Conservation (phyloP, 2,113 vertebrate species). For the Boleophthalmus pectinirostris region DNA sequence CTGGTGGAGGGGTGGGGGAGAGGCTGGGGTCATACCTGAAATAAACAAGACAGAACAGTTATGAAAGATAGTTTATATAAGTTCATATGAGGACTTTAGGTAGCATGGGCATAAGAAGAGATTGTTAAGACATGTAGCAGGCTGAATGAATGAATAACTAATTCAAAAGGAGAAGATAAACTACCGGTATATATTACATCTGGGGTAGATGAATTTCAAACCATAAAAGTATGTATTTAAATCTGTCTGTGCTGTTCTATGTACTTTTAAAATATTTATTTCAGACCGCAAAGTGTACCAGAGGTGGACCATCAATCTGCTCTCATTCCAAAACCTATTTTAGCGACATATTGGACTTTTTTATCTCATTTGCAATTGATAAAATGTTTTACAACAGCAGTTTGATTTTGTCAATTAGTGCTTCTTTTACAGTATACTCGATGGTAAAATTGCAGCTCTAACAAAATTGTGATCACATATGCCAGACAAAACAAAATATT, state of each 20-base stretch:
- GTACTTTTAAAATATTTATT: too few relatives aligned
- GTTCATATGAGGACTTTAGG: background rate
- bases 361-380: too few relatives aligned
- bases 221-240: background rate
- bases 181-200: background rate
- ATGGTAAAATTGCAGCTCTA: background rate
- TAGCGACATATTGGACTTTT: too few relatives aligned
- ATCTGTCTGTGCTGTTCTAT: too few relatives aligned
- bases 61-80: background rate
- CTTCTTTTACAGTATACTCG: background rate
- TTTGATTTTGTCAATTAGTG: background rate
- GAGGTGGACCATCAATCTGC: too few relatives aligned
- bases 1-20: conserved; percentile 82
- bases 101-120: too few relatives aligned
- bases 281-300: too few relatives aligned
- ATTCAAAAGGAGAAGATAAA: too few relatives aligned
- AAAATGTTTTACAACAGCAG: background rate
- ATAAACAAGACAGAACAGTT: conserved; percentile 1
- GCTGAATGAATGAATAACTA: background rate
- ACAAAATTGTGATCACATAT: too few relatives aligned
- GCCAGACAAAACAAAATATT: too few relatives aligned
- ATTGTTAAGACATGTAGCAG: background rate
- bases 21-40: conserved; percentile 92
- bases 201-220: background rate
- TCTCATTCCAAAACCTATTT: too few relatives aligned